Evolutionary conservation across 2,113 vertebrate genomes (phyloP).

Genomic region (Sinocyclocheilus grahami): DNA sequence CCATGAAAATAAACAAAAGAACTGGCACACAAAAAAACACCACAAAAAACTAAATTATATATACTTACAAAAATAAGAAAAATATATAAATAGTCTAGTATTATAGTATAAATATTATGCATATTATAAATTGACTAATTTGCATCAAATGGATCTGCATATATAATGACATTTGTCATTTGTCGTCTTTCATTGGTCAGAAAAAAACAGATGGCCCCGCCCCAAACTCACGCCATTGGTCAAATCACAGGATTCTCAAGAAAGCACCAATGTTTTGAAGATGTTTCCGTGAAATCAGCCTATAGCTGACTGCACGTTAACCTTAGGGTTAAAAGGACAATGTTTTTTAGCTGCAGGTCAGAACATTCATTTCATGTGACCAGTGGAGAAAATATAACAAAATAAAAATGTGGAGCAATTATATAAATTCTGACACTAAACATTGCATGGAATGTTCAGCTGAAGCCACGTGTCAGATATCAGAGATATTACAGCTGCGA

Average conservation of each 20-base stretch:
- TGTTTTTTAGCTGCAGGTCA: not conserved
- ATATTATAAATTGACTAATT: not conserved
- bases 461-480: not conserved
- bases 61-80: too few relatives aligned
- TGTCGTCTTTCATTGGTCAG: not conserved
- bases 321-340: slow-evolving; percentile 6
- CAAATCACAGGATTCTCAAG: too few relatives aligned
- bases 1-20: not conserved
- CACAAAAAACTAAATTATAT: too few relatives aligned
- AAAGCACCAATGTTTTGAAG: too few relatives aligned
- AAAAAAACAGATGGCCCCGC: not conserved
- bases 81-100: too few relatives aligned
- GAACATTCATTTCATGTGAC: not conserved
- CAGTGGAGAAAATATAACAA: not conserved
- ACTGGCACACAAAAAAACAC: too few relatives aligned
- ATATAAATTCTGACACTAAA: not conserved
- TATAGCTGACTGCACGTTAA: not conserved
- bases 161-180: not conserved
- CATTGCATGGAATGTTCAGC: not conserved
- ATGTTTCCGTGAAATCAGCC: not conserved
- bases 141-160: not conserved
- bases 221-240: not conserved
- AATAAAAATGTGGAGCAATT: not conserved
- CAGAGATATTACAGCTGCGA: not conserved
- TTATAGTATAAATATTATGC: not conserved